Evolutionary conservation across 2,113 vertebrate species (phyloP), one percentile per base, ranked within the genome.

Genomic region (Xenopus borealis): DNA sequence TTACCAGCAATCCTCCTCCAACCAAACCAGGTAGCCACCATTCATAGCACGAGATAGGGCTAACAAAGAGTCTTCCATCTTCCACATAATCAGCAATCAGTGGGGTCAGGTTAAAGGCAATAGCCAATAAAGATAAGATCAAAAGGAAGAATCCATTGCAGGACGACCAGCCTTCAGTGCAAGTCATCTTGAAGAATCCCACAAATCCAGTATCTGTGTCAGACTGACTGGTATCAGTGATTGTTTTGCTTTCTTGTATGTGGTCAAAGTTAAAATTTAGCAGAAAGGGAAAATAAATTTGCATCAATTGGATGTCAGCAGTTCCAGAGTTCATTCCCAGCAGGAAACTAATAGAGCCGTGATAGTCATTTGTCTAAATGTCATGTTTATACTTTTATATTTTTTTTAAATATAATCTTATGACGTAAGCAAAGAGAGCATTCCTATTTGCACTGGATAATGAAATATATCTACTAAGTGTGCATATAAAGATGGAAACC

Each of bases 1-100:
- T 88, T 74, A 89, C 85, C 81, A 88, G 71, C 57, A 81, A 0
- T 16, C 87, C 86, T 30, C 83, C 86, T 72, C 86, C 87, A 65
- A 88, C 66, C 27, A 88, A 71, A 71, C 87, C 87, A 1, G 86
- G 87, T 13, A 83, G 78, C 84, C 82, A 87, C 84, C 85, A 82
- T 19, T 89, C 85, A 71, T 81, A 88, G 78, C 87, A 88, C 30
- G 86, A 88, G 62, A 87, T 83, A 68, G 82, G 74, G 19, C 81
- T 85, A 53, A 62, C 20, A 5, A 69, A 79, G 16, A 9, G 0
- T 0, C 47, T 0, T 2, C 55, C 72, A 52, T 77, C 30, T 10
- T 81, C 69, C 0, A 82, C 14, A 2, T 70, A 66, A 66, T 72
- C 72, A 17, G 78, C 13, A 7, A 78, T 9, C 18, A 89, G 52